Base-by-base conservation (phyloP, 30 jellyfish, hydroid and myxozoan species). In the Pelagia noctiluca region DNA sequence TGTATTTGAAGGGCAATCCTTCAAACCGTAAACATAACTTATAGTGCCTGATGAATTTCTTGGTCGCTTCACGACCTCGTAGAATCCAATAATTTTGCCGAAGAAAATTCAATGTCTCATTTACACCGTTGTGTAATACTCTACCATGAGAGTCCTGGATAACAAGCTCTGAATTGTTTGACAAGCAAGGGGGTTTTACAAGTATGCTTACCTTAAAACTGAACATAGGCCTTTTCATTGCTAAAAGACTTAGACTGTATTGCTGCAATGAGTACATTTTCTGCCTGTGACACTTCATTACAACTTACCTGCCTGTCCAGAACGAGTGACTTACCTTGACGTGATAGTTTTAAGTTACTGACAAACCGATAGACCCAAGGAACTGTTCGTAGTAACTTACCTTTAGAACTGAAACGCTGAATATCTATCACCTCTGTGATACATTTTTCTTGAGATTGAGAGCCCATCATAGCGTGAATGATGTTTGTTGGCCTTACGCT, bases 11-110 rank as follows among this genome's bases (percentile, higher is more conserved):
- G 37, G 84, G 95, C 18, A 84, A 47, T 71, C 61, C 87, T 84
- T 84, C 95, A n/a, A 84, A 31, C 73, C 47, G 37, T 32, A 38
- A 71, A 53, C 95, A 72, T 23, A 48, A 67, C 61, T 71, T 64
- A 42, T 78, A 71, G 38, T 35, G 24, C 19, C 76, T 82, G 26
- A 71, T 73, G 64, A 73, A 18, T 63, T 38, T 35, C 73, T 71
- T 84, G 0, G 68, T 75, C 88, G n/a, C 73, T 38, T 84, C 87
- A 83, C 88, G 63, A 83, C 95, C 95, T 88, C 88, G 76, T 10
- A 71, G 83, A 62, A 84, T 72, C 95, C 88, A 71, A 73, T 84
- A 84, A 25, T 64, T 30, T 64, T 73, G 95, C 33, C 88, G 81
- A 23, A 84, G 53, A 18, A 84, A 42, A 74, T 63, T 71, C 48